Percentiles rank a stretch among this genome's conserved stretches.
Conservation (phyloP, 2,797 vertebrate species). For the Serranus cabrilla region DNA sequence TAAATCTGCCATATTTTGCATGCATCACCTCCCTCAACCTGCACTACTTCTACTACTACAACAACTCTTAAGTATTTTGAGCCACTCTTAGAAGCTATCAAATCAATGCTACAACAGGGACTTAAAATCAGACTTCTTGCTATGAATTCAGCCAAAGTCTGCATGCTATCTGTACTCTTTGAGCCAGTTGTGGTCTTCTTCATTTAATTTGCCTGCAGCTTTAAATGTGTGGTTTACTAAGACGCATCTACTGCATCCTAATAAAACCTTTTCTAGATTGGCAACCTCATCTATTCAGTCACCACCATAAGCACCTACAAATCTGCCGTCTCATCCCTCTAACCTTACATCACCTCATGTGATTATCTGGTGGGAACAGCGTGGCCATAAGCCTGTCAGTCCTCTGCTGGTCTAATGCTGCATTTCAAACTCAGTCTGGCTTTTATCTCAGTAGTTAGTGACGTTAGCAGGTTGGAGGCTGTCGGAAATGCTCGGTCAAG, state of each 20-base stretch:
- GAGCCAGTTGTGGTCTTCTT: not conserved
- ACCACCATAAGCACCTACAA: slow-evolving; percentile 14
- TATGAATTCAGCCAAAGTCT: not conserved
- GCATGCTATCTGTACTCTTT: not conserved
- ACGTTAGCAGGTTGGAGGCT: slow-evolving; percentile 22
- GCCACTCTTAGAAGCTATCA: too few species aligned
- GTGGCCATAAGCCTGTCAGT: slow-evolving; percentile 42
- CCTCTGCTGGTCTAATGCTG: slow-evolving; percentile 37
- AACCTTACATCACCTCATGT: slow-evolving; percentile 34
- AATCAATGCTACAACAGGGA: too few species aligned
- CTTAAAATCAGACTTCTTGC: not conserved
- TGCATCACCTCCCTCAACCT: not conserved
- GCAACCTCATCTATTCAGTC: not conserved
- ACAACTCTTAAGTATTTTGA: too few species aligned
- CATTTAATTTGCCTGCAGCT: not conserved
- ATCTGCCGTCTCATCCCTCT: slow-evolving; percentile 51
- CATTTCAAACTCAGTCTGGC: slow-evolving; percentile 26
- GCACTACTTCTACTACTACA: too few species aligned
- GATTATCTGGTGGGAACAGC: slow-evolving; percentile 52
- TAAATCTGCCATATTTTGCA: not conserved
- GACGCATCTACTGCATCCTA: not conserved
- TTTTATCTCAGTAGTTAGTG: slow-evolving; percentile 6
- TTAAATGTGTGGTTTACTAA: not conserved
- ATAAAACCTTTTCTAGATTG: slow-evolving; percentile 8
- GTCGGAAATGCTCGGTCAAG: not conserved